Conservation (phyloP, 2,797 vertebrate genomes). For the Bradypodion ventrale region DNA sequence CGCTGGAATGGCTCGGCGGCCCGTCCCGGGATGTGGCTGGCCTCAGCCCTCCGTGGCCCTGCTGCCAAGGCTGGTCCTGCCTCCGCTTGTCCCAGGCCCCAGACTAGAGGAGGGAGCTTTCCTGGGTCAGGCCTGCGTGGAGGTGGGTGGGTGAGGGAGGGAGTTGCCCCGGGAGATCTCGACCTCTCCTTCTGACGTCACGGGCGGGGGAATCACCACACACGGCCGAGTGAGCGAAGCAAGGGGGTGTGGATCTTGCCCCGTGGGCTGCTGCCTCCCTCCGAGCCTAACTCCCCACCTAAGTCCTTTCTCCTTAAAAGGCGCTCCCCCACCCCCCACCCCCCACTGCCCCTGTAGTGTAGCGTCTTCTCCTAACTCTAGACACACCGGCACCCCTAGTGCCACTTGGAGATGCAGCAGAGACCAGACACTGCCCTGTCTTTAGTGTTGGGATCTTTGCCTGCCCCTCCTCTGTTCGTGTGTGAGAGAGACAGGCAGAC, state of each 20-base stretch:
- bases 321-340: background rate
- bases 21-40: background rate
- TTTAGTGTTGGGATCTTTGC: background rate
- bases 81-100: background rate
- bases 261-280: background rate
- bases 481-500: background rate
- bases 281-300: background rate
- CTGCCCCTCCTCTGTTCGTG: background rate
- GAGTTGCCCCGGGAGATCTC: constrained; percentile 55
- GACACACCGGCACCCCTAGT: background rate
- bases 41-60: background rate
- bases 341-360: background rate
- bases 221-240: constrained; percentile 43
- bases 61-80: background rate
- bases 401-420: background rate
- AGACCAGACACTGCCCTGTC: background rate
- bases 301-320: too few relatives aligned
- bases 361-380: background rate
- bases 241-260: background rate
- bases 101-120: too few relatives aligned
- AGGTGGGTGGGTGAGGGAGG: too few relatives aligned
- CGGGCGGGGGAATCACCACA: constrained; percentile 55
- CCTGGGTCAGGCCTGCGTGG: background rate
- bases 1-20: background rate
- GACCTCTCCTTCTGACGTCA: constrained; percentile 70